Conservation (phyloP, 2,797 vertebrate genomes). For the Tympanoctomys barrerae region DNA sequence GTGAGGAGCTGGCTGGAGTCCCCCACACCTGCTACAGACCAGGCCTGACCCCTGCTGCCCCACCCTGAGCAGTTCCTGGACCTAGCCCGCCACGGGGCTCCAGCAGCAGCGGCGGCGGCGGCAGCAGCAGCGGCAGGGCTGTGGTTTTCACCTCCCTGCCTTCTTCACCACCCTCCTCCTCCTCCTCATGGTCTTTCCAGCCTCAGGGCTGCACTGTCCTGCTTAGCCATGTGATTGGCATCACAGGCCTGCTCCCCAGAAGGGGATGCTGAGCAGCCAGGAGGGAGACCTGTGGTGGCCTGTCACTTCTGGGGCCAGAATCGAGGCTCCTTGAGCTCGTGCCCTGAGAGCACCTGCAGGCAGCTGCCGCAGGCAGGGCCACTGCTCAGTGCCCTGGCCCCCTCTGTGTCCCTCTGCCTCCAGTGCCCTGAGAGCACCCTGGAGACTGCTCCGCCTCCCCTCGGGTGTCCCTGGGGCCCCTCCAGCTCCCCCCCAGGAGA, state of each 20-base stretch:
- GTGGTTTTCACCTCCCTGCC: neutral
- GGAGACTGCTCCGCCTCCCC: neutral
- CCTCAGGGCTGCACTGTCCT: neutral
- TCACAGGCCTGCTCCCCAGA: neutral
- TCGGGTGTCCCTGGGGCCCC: neutral
- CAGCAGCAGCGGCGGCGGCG: neutral
- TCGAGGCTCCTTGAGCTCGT: fast-evolving
- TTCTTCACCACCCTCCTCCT: neutral
- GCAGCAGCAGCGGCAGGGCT: fast-evolving
- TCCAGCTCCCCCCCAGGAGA: fast-evolving
- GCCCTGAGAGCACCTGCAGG: neutral
- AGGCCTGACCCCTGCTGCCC: neutral
- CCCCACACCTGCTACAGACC: neutral
- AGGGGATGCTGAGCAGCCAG: neutral
- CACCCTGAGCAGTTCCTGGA: fast-evolving
- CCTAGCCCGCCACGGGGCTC: neutral
- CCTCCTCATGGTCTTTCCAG: neutral
- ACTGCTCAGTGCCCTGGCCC: neutral
- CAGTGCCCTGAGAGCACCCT: neutral
- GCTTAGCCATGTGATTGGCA: neutral
- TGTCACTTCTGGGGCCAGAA: neutral
- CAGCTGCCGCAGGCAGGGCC: neutral
- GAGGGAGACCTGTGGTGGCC: neutral
- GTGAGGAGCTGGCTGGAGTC: neutral
- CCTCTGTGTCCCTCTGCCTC: neutral